A percentile compares a stretch with the other conserved stretches of the same genome.
Conservation (phyloP, 2,888 invertebrate species). For the Dryomyza anilis region DNA sequence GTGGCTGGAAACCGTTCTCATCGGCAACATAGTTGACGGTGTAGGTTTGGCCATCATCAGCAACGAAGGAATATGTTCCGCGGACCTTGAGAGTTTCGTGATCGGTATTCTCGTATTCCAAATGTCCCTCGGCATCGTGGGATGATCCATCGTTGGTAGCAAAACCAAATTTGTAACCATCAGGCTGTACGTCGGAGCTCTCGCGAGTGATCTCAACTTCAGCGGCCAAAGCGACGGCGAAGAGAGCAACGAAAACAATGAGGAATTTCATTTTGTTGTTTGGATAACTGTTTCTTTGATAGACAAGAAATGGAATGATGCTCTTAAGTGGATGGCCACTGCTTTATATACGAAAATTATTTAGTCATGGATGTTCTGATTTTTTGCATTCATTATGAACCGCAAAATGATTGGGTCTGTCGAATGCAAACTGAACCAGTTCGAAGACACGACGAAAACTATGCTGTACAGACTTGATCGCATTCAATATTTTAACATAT, state of each 20-base stretch:
- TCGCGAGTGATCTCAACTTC: slow-evolving; percentile 64
- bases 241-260: slow-evolving; percentile 57
- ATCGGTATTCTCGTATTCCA: slow-evolving; percentile 63
- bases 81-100: slow-evolving; percentile 62
- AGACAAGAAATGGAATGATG: neutral
- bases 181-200: slow-evolving; percentile 61
- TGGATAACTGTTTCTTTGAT: too few species aligned
- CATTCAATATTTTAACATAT: too few species aligned
- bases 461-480: too few species aligned
- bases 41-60: slow-evolving; percentile 64
- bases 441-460: too few species aligned
- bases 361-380: neutral
- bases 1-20: slow-evolving; percentile 57
- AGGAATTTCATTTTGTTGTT: slow-evolving; percentile 40
- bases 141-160: slow-evolving; percentile 62
- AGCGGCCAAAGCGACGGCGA: slow-evolving; percentile 47
- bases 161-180: slow-evolving; percentile 55
- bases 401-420: neutral
- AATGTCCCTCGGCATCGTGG: slow-evolving; percentile 62
- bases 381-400: neutral
- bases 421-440: neutral
- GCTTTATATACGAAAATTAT: slow-evolving; percentile 14
- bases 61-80: slow-evolving; percentile 63
- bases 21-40: slow-evolving; percentile 61
- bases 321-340: neutral